Conservation (phyloP, 2,797 vertebrate species). For the Hippopotamyrus pictus region DNA sequence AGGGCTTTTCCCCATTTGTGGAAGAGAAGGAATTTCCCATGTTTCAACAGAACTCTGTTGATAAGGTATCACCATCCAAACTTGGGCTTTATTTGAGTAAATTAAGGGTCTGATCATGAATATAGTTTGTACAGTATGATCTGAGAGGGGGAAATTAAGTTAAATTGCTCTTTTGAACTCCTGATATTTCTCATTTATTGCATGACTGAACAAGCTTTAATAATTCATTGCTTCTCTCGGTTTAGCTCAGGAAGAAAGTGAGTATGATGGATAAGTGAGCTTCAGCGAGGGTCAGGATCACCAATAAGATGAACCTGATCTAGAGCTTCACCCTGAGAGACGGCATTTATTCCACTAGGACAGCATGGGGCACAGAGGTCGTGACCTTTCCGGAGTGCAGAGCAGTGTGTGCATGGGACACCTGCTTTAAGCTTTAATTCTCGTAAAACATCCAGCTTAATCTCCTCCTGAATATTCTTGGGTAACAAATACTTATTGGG, state of each 20-base stretch:
- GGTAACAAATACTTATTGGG: neutral
- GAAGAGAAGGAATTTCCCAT: neutral
- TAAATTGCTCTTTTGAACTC: neutral
- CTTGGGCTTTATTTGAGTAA: neutral
- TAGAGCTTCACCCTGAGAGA: neutral
- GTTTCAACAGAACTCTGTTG: neutral
- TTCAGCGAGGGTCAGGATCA: neutral
- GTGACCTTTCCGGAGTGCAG: neutral
- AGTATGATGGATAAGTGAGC: neutral
- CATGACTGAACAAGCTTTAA: neutral
- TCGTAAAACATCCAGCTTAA: neutral
- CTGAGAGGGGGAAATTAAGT: neutral
- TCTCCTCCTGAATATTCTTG: neutral
- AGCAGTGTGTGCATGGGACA: neutral
- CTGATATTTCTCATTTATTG: neutral
- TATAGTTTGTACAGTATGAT: neutral
- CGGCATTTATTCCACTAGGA: neutral
- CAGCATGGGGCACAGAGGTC: neutral
- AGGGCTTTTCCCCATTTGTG: conserved; percentile 2
- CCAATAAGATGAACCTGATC: neutral
- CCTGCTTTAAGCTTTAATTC: neutral
- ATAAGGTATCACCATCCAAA: neutral
- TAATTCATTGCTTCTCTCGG: neutral
- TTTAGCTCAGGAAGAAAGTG: neutral
- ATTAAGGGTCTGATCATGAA: neutral